A percentile compares a stretch with the other conserved stretches of the same genome.
These are phyloP conservation scores for Lacanobia oleracea DNA, from an alignment of 2,888 invertebrate species.

Conservation along the genomic window DNA sequence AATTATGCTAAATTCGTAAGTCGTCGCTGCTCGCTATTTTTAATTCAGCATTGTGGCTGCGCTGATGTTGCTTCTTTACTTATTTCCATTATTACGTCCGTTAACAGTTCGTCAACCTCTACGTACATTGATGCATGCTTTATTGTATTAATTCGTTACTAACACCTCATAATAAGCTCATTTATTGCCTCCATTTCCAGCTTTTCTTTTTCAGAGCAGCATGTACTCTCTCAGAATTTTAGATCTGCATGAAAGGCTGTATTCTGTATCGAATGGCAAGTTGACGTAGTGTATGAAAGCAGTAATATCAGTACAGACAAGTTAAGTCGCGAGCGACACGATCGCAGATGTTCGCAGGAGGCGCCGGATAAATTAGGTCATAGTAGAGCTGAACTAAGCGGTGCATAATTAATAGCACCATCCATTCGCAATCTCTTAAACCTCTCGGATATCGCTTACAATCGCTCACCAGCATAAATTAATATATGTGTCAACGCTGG, in stretches of 20 bases:
- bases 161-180: too few relatives aligned
- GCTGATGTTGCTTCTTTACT: constrained; percentile 1
- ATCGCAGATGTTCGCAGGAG: constrained; percentile 74
- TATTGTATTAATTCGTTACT: too few relatives aligned
- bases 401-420: constrained; percentile 83
- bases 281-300: constrained; percentile 40
- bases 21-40: constrained; percentile 25
- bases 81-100: background rate
- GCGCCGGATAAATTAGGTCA: constrained; percentile 78
- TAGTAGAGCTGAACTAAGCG: constrained; percentile 77
- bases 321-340: constrained; percentile 66
- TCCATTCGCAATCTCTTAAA: constrained; percentile 77
- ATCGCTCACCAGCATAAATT: constrained; percentile 69
- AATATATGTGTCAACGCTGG: constrained; percentile 70
- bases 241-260: background rate
- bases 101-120: background rate
- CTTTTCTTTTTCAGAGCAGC: background rate
- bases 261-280: constrained; percentile 10
- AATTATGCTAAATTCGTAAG: constrained; percentile 40
- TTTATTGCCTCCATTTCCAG: background rate
- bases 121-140: background rate
- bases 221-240: background rate
- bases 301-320: constrained; percentile 66
- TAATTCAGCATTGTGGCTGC: constrained; percentile 4
- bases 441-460: constrained; percentile 68